These are phyloP conservation scores for Mesembrinibis cayennensis DNA, from an alignment of 2,113 vertebrate genomes.

Conservation along the genomic window DNA sequence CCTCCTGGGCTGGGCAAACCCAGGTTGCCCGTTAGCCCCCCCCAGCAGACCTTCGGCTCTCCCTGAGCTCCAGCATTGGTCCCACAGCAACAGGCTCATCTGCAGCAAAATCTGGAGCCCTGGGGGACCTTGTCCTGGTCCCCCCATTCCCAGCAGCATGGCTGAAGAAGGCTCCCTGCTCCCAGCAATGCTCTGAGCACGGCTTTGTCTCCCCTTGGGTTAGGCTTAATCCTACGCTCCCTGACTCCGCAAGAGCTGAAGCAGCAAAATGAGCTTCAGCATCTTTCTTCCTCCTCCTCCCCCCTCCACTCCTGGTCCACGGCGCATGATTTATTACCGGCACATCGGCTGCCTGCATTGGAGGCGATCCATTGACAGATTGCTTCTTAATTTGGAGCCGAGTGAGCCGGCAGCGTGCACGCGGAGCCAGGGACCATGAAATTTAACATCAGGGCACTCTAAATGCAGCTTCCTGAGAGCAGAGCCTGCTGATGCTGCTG, in stretches of 20 bases:
- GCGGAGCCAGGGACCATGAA: neutral
- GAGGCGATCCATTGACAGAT: neutral
- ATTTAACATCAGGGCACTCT: neutral
- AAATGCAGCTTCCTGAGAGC: neutral
- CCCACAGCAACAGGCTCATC: rapidly evolving
- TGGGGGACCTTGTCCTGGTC: neutral
- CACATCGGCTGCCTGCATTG: neutral
- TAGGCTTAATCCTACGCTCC: neutral
- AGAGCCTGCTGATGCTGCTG: neutral
- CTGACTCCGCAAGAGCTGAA: neutral
- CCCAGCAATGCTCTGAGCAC: neutral
- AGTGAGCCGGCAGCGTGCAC: rapidly evolving
- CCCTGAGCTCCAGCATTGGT: neutral
- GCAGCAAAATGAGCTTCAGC: constrained; percentile 6
- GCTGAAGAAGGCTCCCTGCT: neutral
- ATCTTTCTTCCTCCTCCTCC: neutral
- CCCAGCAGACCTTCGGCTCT: neutral
- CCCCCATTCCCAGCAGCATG: rapidly evolving
- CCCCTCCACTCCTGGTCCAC: neutral
- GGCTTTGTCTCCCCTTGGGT: neutral
- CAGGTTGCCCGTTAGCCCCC: neutral
- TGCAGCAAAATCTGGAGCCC: neutral
- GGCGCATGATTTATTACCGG: neutral
- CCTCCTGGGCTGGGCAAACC: neutral
- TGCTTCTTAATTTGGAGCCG: neutral